A percentile compares a stretch with the other conserved stretches of the same genome.
These are phyloP conservation scores for Campylomormyrus tamandua DNA, from an alignment of 2,113 vertebrate species.

Conservation along the genomic window DNA sequence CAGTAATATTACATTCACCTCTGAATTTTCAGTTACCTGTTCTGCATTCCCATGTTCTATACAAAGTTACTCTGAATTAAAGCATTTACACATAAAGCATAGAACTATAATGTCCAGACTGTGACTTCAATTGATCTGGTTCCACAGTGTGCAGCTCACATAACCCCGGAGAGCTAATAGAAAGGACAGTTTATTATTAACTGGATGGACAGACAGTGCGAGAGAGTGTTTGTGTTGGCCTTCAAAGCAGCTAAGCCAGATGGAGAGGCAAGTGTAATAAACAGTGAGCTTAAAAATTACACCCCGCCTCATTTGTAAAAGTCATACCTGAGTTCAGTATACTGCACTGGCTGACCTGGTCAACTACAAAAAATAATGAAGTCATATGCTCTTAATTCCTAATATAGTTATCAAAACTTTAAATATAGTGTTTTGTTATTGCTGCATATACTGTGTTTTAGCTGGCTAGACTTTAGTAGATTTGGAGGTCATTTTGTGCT, in stretches of 20 bases:
- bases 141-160: not conserved
- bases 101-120: not conserved
- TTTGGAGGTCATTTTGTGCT: not conserved
- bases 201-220: not conserved
- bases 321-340: not conserved
- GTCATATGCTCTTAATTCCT: not conserved
- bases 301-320: not conserved
- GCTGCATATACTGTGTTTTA: not conserved
- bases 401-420: not conserved
- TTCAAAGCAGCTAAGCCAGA: not conserved
- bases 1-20: not conserved
- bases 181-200: conserved; percentile 5
- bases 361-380: not conserved
- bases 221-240: conserved; percentile 1
- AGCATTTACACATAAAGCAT: not conserved
- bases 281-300: not conserved
- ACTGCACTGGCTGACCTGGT: not conserved
- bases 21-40: not conserved
- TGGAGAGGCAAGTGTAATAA: not conserved
- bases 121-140: not conserved
- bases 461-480: not conserved
- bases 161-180: not conserved
- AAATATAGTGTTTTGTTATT: not conserved
- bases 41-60: not conserved
- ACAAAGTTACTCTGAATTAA: not conserved